Base-by-base conservation (phyloP, 1,140 invertebrate species). In the Drosophila setifemur region DNA sequence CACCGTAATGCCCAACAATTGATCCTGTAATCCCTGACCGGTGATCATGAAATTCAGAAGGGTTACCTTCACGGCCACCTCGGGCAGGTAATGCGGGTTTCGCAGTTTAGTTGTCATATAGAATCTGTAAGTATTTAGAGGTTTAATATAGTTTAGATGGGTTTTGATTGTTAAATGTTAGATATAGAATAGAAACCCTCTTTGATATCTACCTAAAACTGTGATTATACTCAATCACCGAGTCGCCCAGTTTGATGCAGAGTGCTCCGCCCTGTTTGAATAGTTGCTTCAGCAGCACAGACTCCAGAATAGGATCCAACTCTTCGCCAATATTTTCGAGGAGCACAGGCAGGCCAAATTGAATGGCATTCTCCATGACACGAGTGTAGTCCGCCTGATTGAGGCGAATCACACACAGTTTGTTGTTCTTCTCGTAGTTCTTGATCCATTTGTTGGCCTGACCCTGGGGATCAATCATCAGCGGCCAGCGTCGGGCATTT, bases 361-460 rank as follows among this genome's bases (percentile, higher is more conserved):
- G 96, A 63, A 99, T 95, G 12, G 96, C 96, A 90, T 97, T 98
- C 91, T 98, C 97, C 23, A 99, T 91, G 0, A 95, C 93, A 43
- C 97, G 91, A 0, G 96, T 93, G 88, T 98, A 97, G 91, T 98
- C 96, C 0, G 93, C 81, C 88, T 97, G 96, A 50, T 93, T 94
- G 21, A 97, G 91, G 63, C 96, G 94, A 33, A 97, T 95, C 4
- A 98, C 92, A 57, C 94, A 95, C 18, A 98, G 91, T 90, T 96
- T 96, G 61, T 96, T 96, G 9, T 94, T 93, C 78, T 96, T 97
- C 90, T 98, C 97, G 94, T 97, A 95, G 88, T 97, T 98, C 91
- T 97, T 98, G 3, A 98, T 93, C 97, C 97, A 98, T 88, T 97
- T 96, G 71, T 97, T 98, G 0, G 97, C 97, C 91, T 98, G 97